Base-by-base conservation (phyloP, 2,888 invertebrate genomes). In the Spodoptera littoralis region DNA sequence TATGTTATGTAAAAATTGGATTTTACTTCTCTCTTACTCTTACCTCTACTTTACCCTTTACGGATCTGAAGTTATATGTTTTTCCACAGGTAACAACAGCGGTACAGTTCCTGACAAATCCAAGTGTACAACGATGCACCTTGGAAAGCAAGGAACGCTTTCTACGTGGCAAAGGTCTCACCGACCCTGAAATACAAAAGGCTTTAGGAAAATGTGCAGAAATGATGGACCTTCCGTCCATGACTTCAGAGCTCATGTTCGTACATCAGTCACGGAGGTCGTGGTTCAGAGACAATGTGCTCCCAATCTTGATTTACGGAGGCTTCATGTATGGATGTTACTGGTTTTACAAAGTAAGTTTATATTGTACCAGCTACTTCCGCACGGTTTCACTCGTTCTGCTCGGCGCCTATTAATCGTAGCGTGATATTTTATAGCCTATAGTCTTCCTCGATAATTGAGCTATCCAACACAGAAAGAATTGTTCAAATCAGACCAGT, bases 81-180 rank as follows among this genome's bases (percentile, higher is more conserved):
- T 52, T 13, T 43, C 61, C 94, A 27, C 88, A 98, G 98, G 96
- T 98, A 68, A 96, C 96, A 77, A 98, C 98, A 12, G 98, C 98
- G 5, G 96, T 98, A 3, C 97, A 97, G 84, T 98, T 98, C 93
- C 92, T 98, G 56, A 96, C 97, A 88, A 98, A 98, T 92, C 97
- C 97, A n/a, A 97, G 97, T 88, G 98, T 98, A 2, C 95, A 96
- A 56, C 94, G 96, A 75, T 97, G 97, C 80, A 96, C 98, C 0
- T 85, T 97, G 58, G 95, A 96, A 61, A 97, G 98, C 87, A 98
- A 97, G 83, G 97, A 97, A 86, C 95, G 96, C 70, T 98, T 98
- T 89, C 95, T 98, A 2, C 95, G 96, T 74, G 95, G 96, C 82
- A 98, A 98, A 90, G 98, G 98, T 50, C 92, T 98, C 0, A 96